Evolutionary conservation across 2,888 invertebrate genomes (phyloP), one percentile per base, ranked within the genome.

Genomic region (Stramonita haemastoma): DNA sequence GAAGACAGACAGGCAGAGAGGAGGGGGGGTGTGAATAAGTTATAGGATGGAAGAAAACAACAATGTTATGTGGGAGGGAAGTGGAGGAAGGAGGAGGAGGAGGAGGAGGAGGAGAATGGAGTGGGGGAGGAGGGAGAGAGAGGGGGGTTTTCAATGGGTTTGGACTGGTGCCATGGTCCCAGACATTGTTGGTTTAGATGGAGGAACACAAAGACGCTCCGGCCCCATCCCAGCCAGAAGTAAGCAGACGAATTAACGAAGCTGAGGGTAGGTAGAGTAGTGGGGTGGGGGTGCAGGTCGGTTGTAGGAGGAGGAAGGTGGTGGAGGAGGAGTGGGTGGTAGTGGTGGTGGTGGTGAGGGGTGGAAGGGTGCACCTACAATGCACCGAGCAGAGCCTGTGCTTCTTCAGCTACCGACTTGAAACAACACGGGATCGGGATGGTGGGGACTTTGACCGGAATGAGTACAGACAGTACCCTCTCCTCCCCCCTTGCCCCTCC

Each of bases 171-270:
- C 81, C 81, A 83, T 46, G 81, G 81, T 83, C 81, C 46, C 81
- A 83, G 81, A 83, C 81, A 46, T 83, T 83, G 81, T 83, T 83
- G 81, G 36, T 83, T 46, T 83, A 46, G 81, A 36, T 19, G 19
- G 29, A 46, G 26, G 81, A 83, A 83, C 81, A 83, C 81, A 83
- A 83, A 36, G 81, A 83, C 13, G 36, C 81, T 46, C 81, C 81
- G n/a, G n/a, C 46, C 11, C 36, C 46, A 83, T 83, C 36, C 81
- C 81, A 83, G 81, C 81, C 26, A 29, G 36, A 83, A 46, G 81
- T 46, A 83, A 46, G 81, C 46, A 83, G 46, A 46, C 81, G 46
- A 83, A 83, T 83, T 83, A 83, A 83, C 81, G 26, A 83, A 83
- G 26, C 22, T 1, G 46, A 83, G 2, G 81, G 81, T 46, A 26